Evolutionary conservation across 2,888 invertebrate genomes (phyloP).

Genomic region (Schrankia costaestrigalis): DNA sequence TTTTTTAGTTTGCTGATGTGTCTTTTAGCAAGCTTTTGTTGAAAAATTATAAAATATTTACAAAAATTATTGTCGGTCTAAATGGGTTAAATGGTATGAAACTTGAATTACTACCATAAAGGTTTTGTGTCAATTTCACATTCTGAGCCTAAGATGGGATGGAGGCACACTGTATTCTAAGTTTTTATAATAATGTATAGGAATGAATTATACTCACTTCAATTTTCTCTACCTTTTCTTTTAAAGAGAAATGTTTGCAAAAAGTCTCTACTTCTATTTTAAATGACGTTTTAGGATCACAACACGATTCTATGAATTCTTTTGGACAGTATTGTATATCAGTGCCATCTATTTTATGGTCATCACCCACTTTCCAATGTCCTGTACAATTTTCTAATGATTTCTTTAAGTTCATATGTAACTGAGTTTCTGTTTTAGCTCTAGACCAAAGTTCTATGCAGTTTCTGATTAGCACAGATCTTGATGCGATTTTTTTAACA

Average conservation of each 20-base stretch:
- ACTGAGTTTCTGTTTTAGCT: slow-evolving; percentile 75
- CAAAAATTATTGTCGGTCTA: too few relatives aligned
- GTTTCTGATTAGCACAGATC: slow-evolving; percentile 89
- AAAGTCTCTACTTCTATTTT: slow-evolving; percentile 94
- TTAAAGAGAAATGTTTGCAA: slow-evolving; percentile 90
- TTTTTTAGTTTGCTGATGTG: too few relatives aligned
- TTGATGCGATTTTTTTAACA: slow-evolving; percentile 86
- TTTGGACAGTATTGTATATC: slow-evolving; percentile 67
- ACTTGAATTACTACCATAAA: too few relatives aligned
- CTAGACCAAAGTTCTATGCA: slow-evolving; percentile 91
- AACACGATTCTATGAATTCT: slow-evolving; percentile 76
- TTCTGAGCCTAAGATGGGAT: too few relatives aligned
- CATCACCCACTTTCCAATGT: slow-evolving; percentile 41
- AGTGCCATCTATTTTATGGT: slow-evolving; percentile 18
- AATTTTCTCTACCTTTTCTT: slow-evolving; percentile 91
- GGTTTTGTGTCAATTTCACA: too few relatives aligned
- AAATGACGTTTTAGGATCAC: slow-evolving; percentile 82
- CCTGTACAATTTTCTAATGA: slow-evolving; percentile 54
- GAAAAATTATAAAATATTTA: too few relatives aligned
- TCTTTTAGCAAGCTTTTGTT: too few relatives aligned
- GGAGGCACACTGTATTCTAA: too few relatives aligned
- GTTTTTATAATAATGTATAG: neutral
- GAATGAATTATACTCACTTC: slow-evolving; percentile 81
- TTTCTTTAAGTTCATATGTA: slow-evolving; percentile 83
- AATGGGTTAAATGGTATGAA: too few relatives aligned